Evolutionary conservation across 2,113 vertebrate species (phyloP), one percentile per base, ranked within the genome.

Genomic region (Aegithalos caudatus): DNA sequence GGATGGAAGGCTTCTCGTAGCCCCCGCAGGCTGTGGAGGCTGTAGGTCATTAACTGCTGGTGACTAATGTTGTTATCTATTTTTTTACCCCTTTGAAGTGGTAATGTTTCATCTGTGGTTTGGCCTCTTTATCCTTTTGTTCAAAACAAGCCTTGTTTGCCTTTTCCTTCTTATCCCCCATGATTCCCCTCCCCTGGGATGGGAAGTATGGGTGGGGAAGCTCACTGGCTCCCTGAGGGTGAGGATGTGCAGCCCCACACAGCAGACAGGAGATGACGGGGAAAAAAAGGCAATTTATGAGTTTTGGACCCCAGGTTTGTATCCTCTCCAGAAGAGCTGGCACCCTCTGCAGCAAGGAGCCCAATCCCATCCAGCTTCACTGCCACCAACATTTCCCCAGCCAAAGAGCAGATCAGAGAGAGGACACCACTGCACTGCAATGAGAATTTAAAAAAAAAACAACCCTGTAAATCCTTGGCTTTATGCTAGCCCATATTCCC

Each of bases 51-150:
- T 97, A 2, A 8, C 69, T 90, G 77, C 21, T 77, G 88, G 54
- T 96, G 95, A 97, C 91, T 96, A 95, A 97, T 3, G 13, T 84
- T 11, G 21, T 95, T 95, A 92, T 86, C 93, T 91, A 8, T 50
- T 93, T 95, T 76, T 83, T 88, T 86, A 76, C 21, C 56, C 60
- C 53, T 70, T 88, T 94, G 70, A 93, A 89, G 93, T 95, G 81
- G 93, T 94, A 91, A 83, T 51, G 78, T 74, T 88, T 95, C 90
- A 84, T 95, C 78, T 91, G 76, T 8, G 48, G 80, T 92, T 93
- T 82, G 65, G 77, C 64, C 66, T 94, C 72, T 60, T 80, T 71
- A 80, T 89, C 51, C 90, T 83, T 94, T 92, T 85, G 74, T 91
- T 94, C 69, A 86, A 91, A 93, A 77, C 60, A 37, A 38, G 47